These are phyloP conservation scores for Aporrectodea caliginosa DNA, from an alignment of 1,140 invertebrate species.

Conservation along the genomic window DNA sequence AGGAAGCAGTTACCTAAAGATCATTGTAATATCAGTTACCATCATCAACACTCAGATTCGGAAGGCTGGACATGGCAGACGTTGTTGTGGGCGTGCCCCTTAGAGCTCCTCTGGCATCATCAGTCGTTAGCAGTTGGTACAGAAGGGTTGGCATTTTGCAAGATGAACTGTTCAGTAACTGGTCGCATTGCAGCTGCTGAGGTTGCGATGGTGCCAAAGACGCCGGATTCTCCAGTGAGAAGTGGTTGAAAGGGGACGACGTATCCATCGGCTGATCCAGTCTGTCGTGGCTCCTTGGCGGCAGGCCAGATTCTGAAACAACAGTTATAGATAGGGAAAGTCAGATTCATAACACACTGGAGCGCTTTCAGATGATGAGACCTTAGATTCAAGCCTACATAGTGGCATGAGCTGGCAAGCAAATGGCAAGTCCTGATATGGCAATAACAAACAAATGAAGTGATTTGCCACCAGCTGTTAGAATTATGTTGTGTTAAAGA, in stretches of 20 bases:
- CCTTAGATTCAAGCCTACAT: too few relatives aligned
- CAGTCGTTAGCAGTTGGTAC: not conserved
- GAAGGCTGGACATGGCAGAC: not conserved
- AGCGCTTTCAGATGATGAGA: too few relatives aligned
- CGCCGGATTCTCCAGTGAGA: not conserved
- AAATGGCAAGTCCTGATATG: too few relatives aligned
- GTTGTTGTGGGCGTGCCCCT: not conserved
- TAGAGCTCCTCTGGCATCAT: not conserved
- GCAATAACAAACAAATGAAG: too few relatives aligned
- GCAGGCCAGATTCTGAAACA: not conserved
- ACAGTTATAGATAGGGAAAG: too few relatives aligned
- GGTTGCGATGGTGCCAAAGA: not conserved
- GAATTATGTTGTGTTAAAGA: too few relatives aligned
- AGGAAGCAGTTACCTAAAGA: too few relatives aligned
- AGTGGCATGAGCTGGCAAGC: too few relatives aligned
- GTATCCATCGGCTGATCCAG: not conserved
- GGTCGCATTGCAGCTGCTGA: too few relatives aligned
- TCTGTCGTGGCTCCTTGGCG: not conserved
- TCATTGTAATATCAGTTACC: too few relatives aligned
- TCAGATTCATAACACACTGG: too few relatives aligned
- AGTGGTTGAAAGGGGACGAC: not conserved
- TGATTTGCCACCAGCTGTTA: too few relatives aligned
- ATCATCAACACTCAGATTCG: not conserved
- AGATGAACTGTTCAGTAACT: not conserved
- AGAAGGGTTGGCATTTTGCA: not conserved